These are phyloP conservation scores for Apistogramma diplotaenia DNA, from an alignment of 2,113 vertebrate genomes.

Conservation along the genomic window DNA sequence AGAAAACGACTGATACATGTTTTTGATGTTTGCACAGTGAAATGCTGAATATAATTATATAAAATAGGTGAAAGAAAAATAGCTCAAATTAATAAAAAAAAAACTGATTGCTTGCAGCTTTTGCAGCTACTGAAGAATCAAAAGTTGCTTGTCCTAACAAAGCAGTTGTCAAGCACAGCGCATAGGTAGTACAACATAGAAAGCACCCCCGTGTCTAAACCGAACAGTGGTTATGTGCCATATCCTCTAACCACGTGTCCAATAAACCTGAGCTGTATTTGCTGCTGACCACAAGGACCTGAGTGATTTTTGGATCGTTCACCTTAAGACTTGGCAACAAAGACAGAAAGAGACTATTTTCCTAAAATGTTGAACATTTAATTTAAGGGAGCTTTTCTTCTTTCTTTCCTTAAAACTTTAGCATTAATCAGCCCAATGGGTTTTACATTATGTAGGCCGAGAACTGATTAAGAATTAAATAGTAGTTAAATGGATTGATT, in stretches of 20 bases:
- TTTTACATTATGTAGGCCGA: background rate
- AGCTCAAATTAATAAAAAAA: too few relatives aligned
- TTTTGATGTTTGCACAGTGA: background rate
- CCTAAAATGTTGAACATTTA: background rate
- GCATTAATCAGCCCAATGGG: background rate
- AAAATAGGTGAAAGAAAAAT: too few relatives aligned
- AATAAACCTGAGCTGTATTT: background rate
- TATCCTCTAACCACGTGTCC: background rate
- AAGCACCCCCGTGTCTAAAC: background rate
- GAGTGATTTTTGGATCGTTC: too few relatives aligned
- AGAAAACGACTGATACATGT: background rate
- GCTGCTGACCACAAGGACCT: too few relatives aligned
- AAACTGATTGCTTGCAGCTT: too few relatives aligned
- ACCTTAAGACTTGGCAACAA: background rate
- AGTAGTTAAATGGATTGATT: constrained; percentile 3
- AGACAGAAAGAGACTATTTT: background rate
- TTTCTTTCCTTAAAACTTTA: background rate
- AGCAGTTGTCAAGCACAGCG: background rate
- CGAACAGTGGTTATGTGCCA: background rate
- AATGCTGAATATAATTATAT: too few relatives aligned
- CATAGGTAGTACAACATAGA: too few relatives aligned
- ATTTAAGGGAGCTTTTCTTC: background rate
- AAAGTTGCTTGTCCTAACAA: background rate
- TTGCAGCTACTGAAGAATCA: too few relatives aligned
- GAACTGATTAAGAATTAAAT: background rate